Percentiles rank a stretch among this genome's conserved stretches.
These are phyloP conservation scores for Perithous albicinctus DNA, from an alignment of 2,888 invertebrate genomes.

Conservation along the genomic window DNA sequence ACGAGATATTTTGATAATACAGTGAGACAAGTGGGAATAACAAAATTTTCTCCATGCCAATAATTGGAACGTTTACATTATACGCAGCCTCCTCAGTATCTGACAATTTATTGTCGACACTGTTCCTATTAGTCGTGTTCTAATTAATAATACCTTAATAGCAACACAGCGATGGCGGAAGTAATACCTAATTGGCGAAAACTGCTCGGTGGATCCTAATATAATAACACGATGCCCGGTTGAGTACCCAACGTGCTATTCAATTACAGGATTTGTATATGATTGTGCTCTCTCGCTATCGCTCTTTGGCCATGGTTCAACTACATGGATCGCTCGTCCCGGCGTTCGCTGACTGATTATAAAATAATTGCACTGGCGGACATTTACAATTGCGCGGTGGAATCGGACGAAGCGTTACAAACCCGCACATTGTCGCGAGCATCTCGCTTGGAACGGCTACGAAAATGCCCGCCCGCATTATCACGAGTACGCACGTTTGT, in stretches of 20 bases:
- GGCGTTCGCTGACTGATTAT: conserved; percentile 56
- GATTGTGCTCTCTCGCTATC: conserved; percentile 16
- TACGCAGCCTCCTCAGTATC: not conserved
- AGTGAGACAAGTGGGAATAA: no score
- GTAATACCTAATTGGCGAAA: conserved; percentile 19
- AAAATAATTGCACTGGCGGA: conserved; percentile 56
- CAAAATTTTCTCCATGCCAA: not conserved
- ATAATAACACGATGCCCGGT: conserved; percentile 16
- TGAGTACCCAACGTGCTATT: conserved; percentile 39
- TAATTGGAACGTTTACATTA: not conserved
- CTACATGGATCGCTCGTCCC: not conserved
- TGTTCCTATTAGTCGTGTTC: not conserved
- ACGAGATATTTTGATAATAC: no score
- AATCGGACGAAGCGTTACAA: conserved; percentile 49
- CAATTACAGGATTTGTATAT: conserved; percentile 27
- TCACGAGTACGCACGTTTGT: not conserved
- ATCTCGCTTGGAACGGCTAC: not conserved
- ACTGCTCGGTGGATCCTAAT: not conserved
- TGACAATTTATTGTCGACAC: conserved; percentile 1
- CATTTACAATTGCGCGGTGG: conserved; percentile 54
- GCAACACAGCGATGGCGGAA: not conserved
- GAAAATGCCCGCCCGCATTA: conserved; percentile 2
- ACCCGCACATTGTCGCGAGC: not conserved
- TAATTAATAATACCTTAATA: conserved; percentile 33
- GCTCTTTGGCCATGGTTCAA: conserved; percentile 18